A percentile compares a stretch with the other conserved stretches of the same genome.
phyloP scores from a whole-genome alignment of 2,113 vertebrate genomes.

The Microcebus tavaratra region DNA sequence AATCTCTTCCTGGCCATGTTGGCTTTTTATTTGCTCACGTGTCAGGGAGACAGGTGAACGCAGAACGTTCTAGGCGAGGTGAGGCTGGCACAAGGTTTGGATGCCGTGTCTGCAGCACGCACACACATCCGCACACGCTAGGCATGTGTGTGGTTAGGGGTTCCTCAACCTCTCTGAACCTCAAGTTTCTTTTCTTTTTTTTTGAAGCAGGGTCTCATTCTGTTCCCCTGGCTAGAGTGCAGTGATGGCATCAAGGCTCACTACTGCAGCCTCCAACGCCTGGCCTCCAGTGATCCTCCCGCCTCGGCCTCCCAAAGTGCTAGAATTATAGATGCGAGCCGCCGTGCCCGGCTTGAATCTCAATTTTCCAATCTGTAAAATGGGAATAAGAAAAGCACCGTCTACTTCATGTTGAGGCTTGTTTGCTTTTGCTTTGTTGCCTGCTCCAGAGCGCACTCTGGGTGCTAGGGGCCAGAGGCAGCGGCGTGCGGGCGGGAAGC shows the following conservation, averaged over 20 bases:
- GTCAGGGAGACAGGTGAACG: not conserved
- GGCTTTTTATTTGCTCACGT: not conserved
- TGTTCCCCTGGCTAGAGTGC: no score
- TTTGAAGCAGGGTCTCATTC: no score
- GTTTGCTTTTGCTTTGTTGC: no score
- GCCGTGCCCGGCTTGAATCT: not conserved
- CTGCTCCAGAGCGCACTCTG: not conserved
- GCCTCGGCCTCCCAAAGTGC: no score
- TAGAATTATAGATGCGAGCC: no score
- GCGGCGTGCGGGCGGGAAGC: no score
- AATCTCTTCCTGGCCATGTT: not conserved
- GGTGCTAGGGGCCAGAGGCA: accelerated
- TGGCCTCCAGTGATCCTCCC: no score
- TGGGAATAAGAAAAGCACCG: not conserved
- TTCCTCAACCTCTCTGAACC: not conserved
- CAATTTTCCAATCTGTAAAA: not conserved
- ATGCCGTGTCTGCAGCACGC: not conserved
- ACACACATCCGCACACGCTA: no score
- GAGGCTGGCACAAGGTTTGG: accelerated
- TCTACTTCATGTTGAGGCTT: no score
- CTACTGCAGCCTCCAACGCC: no score
- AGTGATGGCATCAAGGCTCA: no score
- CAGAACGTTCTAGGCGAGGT: not conserved
- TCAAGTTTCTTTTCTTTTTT: no score
- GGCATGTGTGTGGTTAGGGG: not conserved